phyloP scores from a whole-genome alignment of 1,140 invertebrate genomes.

The Orius insidiosus region DNA sequence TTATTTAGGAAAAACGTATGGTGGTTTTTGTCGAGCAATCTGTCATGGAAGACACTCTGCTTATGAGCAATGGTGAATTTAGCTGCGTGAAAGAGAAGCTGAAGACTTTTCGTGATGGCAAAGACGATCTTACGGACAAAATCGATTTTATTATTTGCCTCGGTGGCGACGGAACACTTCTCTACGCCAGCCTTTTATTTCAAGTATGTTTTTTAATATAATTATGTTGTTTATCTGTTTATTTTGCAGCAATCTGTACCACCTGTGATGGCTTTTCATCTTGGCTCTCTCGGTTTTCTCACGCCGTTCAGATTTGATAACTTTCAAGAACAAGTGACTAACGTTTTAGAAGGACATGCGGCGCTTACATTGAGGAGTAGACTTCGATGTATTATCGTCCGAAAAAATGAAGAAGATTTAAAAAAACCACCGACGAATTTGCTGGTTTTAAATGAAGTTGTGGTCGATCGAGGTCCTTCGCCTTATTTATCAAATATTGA shows the following conservation, averaged over 20 bases:
- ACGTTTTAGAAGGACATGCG: slow-evolving; percentile 80
- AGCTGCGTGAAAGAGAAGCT: slow-evolving; percentile 56
- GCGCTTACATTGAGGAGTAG: slow-evolving; percentile 77
- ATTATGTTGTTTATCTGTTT: no score
- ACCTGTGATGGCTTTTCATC: slow-evolving; percentile 94
- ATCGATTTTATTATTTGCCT: slow-evolving; percentile 94
- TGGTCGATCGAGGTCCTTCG: slow-evolving; percentile 84
- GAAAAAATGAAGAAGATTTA: slow-evolving; percentile 38
- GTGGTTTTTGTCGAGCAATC: slow-evolving; percentile 83
- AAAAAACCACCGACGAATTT: slow-evolving; percentile 46
- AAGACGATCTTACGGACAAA: slow-evolving; percentile 75
- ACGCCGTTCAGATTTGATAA: slow-evolving; percentile 92
- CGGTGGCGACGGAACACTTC: slow-evolving; percentile 87
- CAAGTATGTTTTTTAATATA: no score
- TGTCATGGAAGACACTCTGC: slow-evolving; percentile 62
- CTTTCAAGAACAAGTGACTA: slow-evolving; percentile 82
- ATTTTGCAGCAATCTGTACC: slow-evolving; percentile 84
- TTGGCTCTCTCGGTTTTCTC: slow-evolving; percentile 90
- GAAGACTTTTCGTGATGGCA: slow-evolving; percentile 79
- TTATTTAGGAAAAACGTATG: slow-evolving; percentile 74
- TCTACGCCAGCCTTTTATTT: slow-evolving; percentile 88
- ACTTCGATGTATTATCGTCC: slow-evolving; percentile 72
- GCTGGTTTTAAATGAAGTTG: slow-evolving; percentile 86
- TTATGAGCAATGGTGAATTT: slow-evolving; percentile 53
- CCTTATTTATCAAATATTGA: slow-evolving; percentile 92